A percentile compares a stretch with the other conserved stretches of the same genome.
Evolutionary conservation across 2,113 vertebrate species (phyloP).

Genomic region (Grammomys surdaster): DNA sequence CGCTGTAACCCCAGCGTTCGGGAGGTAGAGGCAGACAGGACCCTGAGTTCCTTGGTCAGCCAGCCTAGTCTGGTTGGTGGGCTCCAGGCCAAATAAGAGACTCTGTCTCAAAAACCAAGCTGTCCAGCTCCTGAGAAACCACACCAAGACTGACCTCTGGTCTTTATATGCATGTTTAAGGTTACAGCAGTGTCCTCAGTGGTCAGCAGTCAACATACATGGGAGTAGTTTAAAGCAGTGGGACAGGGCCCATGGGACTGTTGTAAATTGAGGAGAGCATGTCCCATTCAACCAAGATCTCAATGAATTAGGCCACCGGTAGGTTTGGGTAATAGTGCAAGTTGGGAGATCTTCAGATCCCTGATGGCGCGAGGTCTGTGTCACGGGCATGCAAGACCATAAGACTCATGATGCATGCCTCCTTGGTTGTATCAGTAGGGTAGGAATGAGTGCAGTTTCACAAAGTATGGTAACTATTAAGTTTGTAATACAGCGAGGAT

Average conservation of each 20-base stretch:
- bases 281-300: neutral
- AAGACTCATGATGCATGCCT: neutral
- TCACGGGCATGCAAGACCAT: neutral
- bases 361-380: neutral
- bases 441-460: neutral
- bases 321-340: neutral
- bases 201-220: neutral
- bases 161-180: neutral
- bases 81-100: neutral
- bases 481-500: neutral
- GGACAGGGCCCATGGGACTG: neutral
- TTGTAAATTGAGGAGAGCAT: neutral
- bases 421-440: neutral
- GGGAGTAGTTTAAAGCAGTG: neutral
- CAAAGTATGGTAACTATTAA: neutral
- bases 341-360: neutral
- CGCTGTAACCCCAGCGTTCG: neutral
- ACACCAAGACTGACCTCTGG: no score
- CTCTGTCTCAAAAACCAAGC: neutral
- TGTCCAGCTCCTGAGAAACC: neutral
- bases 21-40: neutral
- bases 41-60: neutral
- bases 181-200: neutral
- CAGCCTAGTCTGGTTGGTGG: neutral
- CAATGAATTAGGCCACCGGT: accelerated